Evolutionary conservation across 2,888 invertebrate genomes (phyloP), one percentile per base, ranked within the genome.

Genomic region (Platycheirus albimanus): DNA sequence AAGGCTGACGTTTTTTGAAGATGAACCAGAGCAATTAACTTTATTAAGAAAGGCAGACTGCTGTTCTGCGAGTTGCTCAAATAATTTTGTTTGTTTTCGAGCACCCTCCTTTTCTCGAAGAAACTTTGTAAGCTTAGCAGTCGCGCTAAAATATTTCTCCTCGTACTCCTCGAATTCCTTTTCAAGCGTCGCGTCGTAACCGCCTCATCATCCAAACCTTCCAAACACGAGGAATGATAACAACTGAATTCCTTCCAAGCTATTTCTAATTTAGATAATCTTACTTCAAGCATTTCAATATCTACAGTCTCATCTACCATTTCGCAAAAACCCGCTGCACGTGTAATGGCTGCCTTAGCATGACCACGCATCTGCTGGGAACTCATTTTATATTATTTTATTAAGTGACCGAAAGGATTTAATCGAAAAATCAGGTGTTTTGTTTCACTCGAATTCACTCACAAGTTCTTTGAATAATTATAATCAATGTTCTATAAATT

Each of bases 331-430:
- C 0, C 11, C 11, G 52, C 2, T 5, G 33, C 17, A 52, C 52
- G 28, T 11, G 52, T 52, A 30, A 52, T 52, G 30, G 30, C 15
- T 7, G 30, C 30, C 7, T 52, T 52, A 30, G 51, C 51, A 33
- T 33, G 51, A 17, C 30, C 51, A 3, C 51, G 30, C 4, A 52
- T 10, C 20, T 52, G 51, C 7, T 30, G 51, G 4, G 51, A 52
- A 30, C 30, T 52, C 30, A 52, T 52, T 30, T 33, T 11, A 30
- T 30, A n/a, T 33, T 11, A 28, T 3, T 30, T 33, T 1, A 33
- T 30, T 11, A 33, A 17, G 0, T 11, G 38, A 4, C n/a, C 7
- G 38, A n/a, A 38, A n/a, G n/a, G 2, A 1, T 5, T 52, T 28
- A 49, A 49, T 28, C 30, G 28, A 51, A 28, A 51, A 47, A 47